Evolutionary conservation across 2,888 invertebrate genomes (phyloP).

Genomic region (Exocentrus adspersus): DNA sequence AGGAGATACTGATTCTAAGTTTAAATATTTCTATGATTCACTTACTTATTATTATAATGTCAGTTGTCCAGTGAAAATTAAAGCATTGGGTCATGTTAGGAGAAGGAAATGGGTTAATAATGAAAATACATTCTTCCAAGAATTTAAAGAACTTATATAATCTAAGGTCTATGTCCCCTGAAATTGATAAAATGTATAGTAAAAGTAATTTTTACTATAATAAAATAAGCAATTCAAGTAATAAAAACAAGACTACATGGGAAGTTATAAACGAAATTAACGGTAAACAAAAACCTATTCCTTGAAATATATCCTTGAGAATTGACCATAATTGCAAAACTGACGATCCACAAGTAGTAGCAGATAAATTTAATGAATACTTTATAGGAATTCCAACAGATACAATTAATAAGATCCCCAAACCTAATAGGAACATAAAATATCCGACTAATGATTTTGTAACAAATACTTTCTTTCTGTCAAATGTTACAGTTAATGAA

Average conservation of each 20-base stretch:
- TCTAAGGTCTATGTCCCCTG: neutral
- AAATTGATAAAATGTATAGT: constrained; percentile 1
- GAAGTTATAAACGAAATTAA: constrained; percentile 15
- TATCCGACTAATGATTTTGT: constrained; percentile 10
- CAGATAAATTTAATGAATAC: constrained; percentile 11
- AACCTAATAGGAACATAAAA: neutral
- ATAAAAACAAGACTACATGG: constrained; percentile 12
- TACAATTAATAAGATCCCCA: neutral
- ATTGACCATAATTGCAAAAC: neutral
- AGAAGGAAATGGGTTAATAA: constrained; percentile 12
- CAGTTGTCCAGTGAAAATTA: neutral
- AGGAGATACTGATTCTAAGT: neutral
- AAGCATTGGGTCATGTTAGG: neutral
- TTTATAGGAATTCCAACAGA: constrained; percentile 7
- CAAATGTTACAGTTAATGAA: no score
- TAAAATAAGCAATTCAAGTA: constrained; percentile 13
- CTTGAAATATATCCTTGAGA: constrained; percentile 1
- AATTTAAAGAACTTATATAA: constrained; percentile 6
- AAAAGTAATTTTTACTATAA: constrained; percentile 17
- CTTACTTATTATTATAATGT: neutral
- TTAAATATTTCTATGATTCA: neutral
- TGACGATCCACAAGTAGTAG: constrained; percentile 4
- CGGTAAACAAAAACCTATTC: neutral
- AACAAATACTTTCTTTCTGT: neutral
- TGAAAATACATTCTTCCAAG: neutral